Evolutionary conservation across 2,113 vertebrate species (phyloP).

Genomic region (Mus pahari): DNA sequence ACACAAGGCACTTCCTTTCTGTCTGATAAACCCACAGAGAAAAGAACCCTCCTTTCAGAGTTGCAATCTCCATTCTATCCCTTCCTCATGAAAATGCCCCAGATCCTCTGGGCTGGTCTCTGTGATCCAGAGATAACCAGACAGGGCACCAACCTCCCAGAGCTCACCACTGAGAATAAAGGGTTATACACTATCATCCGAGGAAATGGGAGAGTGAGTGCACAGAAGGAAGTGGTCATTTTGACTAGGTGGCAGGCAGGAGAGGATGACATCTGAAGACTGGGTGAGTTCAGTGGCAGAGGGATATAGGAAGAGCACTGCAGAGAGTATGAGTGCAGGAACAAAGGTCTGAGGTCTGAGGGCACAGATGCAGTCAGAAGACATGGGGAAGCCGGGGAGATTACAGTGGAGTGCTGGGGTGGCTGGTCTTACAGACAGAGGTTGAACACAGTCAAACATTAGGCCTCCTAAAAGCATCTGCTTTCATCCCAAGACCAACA

Average conservation of each 20-base stretch:
- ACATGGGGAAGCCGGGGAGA: not conserved
- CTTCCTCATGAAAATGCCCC: not conserved
- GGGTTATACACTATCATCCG: not conserved
- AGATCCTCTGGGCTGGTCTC: not conserved
- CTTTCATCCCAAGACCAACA: not conserved
- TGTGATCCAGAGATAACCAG: not conserved
- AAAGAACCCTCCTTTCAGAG: not conserved
- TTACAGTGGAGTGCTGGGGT: not conserved
- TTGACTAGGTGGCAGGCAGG: not conserved
- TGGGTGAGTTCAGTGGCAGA: not conserved
- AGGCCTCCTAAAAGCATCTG: not conserved
- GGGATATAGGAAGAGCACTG: not conserved
- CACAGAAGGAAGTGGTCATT: slow-evolving; percentile 28
- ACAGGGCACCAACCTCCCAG: not conserved
- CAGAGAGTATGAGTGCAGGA: not conserved
- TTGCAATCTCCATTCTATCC: not conserved
- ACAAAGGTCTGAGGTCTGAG: not conserved
- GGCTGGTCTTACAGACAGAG: not conserved
- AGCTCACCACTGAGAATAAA: not conserved
- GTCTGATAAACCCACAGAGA: not conserved
- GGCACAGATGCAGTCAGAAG: not conserved
- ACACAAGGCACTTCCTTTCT: not conserved
- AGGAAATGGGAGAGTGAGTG: not conserved
- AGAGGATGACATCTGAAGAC: not conserved
- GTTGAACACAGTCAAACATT: not conserved